phyloP scores from a whole-genome alignment of 2,113 vertebrate species.

The Ceyx cyanopectus region DNA sequence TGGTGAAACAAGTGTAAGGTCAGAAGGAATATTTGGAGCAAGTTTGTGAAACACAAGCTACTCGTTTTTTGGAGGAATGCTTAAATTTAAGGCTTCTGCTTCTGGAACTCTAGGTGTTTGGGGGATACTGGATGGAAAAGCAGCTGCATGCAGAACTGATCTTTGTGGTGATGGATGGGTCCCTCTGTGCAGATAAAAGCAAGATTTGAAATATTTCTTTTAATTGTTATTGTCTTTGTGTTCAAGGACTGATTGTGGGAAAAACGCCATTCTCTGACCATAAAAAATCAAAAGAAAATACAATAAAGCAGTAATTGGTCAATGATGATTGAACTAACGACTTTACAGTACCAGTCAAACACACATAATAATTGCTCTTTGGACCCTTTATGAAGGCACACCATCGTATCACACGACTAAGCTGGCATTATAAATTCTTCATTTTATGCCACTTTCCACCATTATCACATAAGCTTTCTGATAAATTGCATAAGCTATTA shows the following conservation, averaged over 20 bases:
- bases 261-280: constrained; percentile 73
- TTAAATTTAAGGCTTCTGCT: constrained; percentile 8
- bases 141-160: constrained; percentile 53
- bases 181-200: constrained; percentile 71
- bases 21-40: constrained; percentile 39
- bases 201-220: constrained; percentile 72
- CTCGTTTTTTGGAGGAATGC: neutral
- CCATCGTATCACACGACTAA: constrained; percentile 74
- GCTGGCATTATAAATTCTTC: constrained; percentile 68
- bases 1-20: constrained; percentile 58
- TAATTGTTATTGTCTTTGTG: constrained; percentile 78
- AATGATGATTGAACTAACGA: constrained; percentile 73
- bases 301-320: constrained; percentile 81
- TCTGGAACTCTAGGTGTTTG: constrained; percentile 34
- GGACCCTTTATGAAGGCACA: constrained; percentile 74
- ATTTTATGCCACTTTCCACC: constrained; percentile 58
- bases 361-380: constrained; percentile 77
- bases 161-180: constrained; percentile 47
- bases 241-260: constrained; percentile 79
- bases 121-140: constrained; percentile 27
- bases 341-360: constrained; percentile 73
- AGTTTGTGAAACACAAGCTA: constrained; percentile 11
- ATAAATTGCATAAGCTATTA: constrained; percentile 45
- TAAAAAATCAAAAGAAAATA: constrained; percentile 83
- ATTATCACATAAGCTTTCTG: constrained; percentile 25